Evolutionary conservation across 2,797 vertebrate genomes (phyloP), one percentile per base, ranked within the genome.

Genomic region (Rhinophrynus dorsalis): DNA sequence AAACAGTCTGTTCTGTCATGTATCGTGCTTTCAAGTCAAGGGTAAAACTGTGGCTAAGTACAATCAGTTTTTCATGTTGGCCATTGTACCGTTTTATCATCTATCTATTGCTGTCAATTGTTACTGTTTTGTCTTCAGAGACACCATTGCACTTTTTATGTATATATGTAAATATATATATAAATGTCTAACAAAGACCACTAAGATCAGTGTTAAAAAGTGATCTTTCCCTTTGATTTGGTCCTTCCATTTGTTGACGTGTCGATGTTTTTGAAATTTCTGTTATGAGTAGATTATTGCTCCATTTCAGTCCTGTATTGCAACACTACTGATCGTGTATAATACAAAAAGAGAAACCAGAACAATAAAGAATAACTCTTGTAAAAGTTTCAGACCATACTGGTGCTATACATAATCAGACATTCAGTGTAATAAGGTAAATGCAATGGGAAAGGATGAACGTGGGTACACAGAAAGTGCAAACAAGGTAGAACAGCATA

Each of bases 11-110:
- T 83, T 79, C 74, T 81, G 82, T 88, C 77, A 63, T 81, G 83
- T 86, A 81, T 81, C 75, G 81, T 87, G 85, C 83, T 87, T 89
- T 86, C 81, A 62, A 2, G 78, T 85, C 81, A 83, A 76, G 82
- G 86, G 84, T 84, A 82, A 81, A 85, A 83, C 79, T 78, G 83
- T 86, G 83, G 82, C 85, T 89, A 82, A 86, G 81, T 89, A 88
- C 88, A 90, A 88, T 87, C 86, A 84, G 79, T 79, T 63, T 83
- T 81, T 76, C 74, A 77, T 83, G 85, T 82, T 71, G 76, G 76
- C 80, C 81, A 42, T 81, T 70, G 74, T 79, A 84, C 84, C 86
- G 85, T 82, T 80, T 79, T 82, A 79, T 83, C 79, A 58, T 79
- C 84, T 83, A 85, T 85, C 85, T 86, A 83, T 86, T 78, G 81